Conservation (phyloP, 37 sponge, comb jelly and placozoan genomes). For the Spongilla lacustris region DNA sequence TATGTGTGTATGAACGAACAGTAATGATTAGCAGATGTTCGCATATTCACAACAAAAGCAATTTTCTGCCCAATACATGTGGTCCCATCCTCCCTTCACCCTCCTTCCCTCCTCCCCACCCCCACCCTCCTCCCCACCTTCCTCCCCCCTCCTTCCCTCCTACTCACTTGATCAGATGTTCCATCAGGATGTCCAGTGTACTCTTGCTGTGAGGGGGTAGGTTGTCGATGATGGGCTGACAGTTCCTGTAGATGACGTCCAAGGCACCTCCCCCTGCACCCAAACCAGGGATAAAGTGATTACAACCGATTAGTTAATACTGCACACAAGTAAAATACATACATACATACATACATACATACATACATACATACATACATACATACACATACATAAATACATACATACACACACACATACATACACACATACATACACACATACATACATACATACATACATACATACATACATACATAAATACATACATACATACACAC, state of each 20-base stretch:
- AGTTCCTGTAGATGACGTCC: conserved; percentile 4
- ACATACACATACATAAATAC: background rate
- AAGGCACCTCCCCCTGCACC: conserved; percentile 13
- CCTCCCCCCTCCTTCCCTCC: background rate
- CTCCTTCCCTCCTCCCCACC: background rate
- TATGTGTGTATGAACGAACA: background rate
- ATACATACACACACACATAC: conserved; percentile 2
- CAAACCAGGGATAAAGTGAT: background rate
- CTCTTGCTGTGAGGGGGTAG: conserved; percentile 52
- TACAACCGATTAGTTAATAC: background rate
- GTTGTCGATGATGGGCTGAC: conserved; percentile 31
- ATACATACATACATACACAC: background rate
- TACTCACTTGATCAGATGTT: conserved; percentile 68
- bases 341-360: no score
- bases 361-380: background rate
- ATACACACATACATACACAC: no score
- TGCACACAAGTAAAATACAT: no score
- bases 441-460: background rate
- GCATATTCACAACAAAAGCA: no score
- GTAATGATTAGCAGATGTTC: no score
- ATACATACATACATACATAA: no score
- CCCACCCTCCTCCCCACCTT: background rate
- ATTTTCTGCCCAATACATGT: no score
- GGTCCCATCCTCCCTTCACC: no score
- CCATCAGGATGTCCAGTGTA: conserved; percentile 62